These are phyloP conservation scores for Harpagifer antarcticus DNA, from an alignment of 2,797 vertebrate species.

Conservation along the genomic window DNA sequence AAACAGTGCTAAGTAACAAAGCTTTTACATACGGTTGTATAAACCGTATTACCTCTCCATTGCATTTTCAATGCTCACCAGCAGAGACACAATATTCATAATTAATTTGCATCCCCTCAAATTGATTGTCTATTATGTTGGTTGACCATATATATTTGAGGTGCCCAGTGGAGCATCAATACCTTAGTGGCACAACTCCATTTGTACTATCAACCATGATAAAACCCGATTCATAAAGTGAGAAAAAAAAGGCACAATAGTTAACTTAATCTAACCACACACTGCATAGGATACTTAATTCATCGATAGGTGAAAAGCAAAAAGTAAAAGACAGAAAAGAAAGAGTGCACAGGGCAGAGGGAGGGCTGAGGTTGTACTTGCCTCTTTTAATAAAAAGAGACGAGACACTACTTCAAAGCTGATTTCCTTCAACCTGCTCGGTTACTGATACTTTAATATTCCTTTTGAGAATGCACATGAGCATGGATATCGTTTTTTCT, in stretches of 20 bases:
- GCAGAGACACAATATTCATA: conserved; percentile 58
- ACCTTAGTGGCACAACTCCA: not conserved
- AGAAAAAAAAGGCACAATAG: conserved; percentile 1
- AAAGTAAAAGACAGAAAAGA: conserved; percentile 20
- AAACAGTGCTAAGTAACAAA: conserved; percentile 55
- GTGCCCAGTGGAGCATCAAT: conserved; percentile 6
- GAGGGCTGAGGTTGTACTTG: conserved; percentile 17
- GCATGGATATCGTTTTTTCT: conserved; percentile 45
- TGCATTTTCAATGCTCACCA: conserved; percentile 44
- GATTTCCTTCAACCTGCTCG: conserved; percentile 51
- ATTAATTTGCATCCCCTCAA: conserved; percentile 52
- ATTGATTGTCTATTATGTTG: conserved; percentile 60
- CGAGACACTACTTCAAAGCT: conserved; percentile 60
- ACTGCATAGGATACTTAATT: conserved; percentile 23
- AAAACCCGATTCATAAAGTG: not conserved
- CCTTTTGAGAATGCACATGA: conserved; percentile 54
- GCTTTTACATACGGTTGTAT: conserved; percentile 49
- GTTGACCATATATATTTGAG: conserved; percentile 58
- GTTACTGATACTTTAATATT: conserved; percentile 64
- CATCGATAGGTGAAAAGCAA: conserved; percentile 25
- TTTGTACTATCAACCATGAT: not conserved
- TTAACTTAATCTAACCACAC: conserved; percentile 34
- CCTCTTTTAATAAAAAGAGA: conserved; percentile 42
- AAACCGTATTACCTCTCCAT: conserved; percentile 47
- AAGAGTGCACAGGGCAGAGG: not conserved